Evolutionary conservation across 2,888 invertebrate species (phyloP), one percentile per base, ranked within the genome.

Genomic region (Pasiphila rectangulata): DNA sequence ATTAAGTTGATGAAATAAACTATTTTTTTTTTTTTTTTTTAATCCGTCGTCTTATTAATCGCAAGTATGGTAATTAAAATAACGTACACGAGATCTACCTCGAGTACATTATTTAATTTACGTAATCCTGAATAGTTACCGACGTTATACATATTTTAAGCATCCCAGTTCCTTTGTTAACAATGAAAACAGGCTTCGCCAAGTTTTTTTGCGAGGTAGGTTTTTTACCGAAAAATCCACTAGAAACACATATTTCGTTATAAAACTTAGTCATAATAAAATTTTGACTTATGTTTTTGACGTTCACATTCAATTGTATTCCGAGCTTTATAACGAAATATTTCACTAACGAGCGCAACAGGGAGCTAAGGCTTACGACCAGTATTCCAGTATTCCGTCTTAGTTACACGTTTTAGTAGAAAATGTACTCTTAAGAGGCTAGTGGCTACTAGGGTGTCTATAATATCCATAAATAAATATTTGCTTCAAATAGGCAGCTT

Each of bases 301-400:
- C 63, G 69, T 69, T 72, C 79, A 70, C 76, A 86, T 87, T 86
- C 86, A 80, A 87, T 87, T 88, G 87, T 88, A 88, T 88, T 88
- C 87, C 57, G n/a, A n/a, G n/a, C 71, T 61, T 70, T 72, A 71
- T 75, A 78, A 67, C 75, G 64, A 79, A 83, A 79, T 73, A 79
- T 76, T 77, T 73, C 70, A 63, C 83, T 88, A 88, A 88, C 85
- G 84, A 87, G 77, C 72, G 64, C 70, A 53, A 57, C 64, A 62
- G 59, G 63, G 67, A 37, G 16, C 36, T 27, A 24, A 30, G 21
- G 23, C 9, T 9, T 15, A 9, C 2, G 15, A 9, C 5, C n/a
- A 9, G 7, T 2, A 13, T 4, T n/a, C 4, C 23, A 36, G 15
- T 2, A 1, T 12, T 12, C 10, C 4, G 1, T 2, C 10, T 16